These are phyloP conservation scores for Campopleginae sp. DNA, from an alignment of 2,888 invertebrate genomes.

Conservation along the genomic window DNA sequence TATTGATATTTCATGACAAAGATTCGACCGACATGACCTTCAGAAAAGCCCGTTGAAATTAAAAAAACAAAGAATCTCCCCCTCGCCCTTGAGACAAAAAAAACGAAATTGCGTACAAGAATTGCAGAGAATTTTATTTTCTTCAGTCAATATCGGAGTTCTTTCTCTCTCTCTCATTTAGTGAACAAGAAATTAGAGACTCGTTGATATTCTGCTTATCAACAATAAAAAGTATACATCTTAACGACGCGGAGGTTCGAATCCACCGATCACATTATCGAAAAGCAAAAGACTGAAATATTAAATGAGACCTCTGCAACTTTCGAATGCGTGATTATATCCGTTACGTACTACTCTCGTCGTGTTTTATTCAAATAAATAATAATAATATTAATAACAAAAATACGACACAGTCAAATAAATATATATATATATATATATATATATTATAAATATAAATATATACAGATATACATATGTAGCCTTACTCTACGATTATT, in stretches of 20 bases:
- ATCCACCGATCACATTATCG: conserved; percentile 56
- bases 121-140: conserved; percentile 19
- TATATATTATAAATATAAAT: conserved; percentile 67
- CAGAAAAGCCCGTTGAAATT: not conserved
- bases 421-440: conserved; percentile 68
- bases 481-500: conserved; percentile 78
- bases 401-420: conserved; percentile 61
- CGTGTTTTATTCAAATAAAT: conserved; percentile 72
- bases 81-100: not conserved
- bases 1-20: conserved; percentile 52
- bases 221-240: conserved; percentile 28
- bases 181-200: not conserved
- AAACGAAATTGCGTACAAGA: not conserved
- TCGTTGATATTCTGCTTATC: conserved; percentile 30
- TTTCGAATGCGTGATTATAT: conserved; percentile 76
- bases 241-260: conserved; percentile 39
- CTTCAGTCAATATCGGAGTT: not conserved
- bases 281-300: conserved; percentile 75
- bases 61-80: not conserved
- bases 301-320: conserved; percentile 73
- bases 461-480: conserved; percentile 72
- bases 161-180: no score
- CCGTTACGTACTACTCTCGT: conserved; percentile 73
- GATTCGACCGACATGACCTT: conserved; percentile 3
- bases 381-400: conserved; percentile 63